phyloP scores from a whole-genome alignment of 2,888 invertebrate species.

The Eristalinus aeneus region DNA sequence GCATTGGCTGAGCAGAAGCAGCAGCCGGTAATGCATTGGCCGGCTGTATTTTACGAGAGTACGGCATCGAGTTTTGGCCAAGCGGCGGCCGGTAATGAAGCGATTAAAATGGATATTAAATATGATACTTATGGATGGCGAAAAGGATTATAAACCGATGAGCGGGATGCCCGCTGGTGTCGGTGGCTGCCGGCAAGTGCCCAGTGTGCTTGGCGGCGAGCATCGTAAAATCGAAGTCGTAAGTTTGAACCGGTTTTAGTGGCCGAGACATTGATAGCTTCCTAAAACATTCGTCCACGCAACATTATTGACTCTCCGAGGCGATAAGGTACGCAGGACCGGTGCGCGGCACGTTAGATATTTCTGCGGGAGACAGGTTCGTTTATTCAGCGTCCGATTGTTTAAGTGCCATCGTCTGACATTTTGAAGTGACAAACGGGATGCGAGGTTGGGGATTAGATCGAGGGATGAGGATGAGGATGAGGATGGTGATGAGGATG shows the following conservation, averaged over 20 bases:
- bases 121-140: conserved; percentile 69
- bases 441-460: too few species aligned
- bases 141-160: conserved; percentile 67
- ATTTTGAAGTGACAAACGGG: not conserved
- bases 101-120: conserved; percentile 70
- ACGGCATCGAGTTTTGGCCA: conserved; percentile 63
- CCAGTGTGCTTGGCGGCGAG: conserved; percentile 26
- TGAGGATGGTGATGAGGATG: not conserved
- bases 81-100: conserved; percentile 68
- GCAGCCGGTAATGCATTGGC: conserved; percentile 65
- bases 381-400: not conserved
- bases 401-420: not conserved
- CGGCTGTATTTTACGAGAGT: conserved; percentile 61
- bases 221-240: conserved; percentile 60
- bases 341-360: not conserved
- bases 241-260: conserved; percentile 55
- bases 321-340: conserved; percentile 35
- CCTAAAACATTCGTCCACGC: conserved; percentile 31
- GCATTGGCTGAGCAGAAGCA: too few species aligned
- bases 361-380: not conserved
- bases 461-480: not conserved
- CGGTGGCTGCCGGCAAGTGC: conserved; percentile 11
- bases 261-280: conserved; percentile 52
- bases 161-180: conserved; percentile 30
- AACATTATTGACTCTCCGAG: conserved; percentile 30